Percentiles rank a stretch among this genome's conserved stretches.
These are phyloP conservation scores for Agapostemon virescens DNA, from an alignment of 2,888 invertebrate species.

Conservation along the genomic window DNA sequence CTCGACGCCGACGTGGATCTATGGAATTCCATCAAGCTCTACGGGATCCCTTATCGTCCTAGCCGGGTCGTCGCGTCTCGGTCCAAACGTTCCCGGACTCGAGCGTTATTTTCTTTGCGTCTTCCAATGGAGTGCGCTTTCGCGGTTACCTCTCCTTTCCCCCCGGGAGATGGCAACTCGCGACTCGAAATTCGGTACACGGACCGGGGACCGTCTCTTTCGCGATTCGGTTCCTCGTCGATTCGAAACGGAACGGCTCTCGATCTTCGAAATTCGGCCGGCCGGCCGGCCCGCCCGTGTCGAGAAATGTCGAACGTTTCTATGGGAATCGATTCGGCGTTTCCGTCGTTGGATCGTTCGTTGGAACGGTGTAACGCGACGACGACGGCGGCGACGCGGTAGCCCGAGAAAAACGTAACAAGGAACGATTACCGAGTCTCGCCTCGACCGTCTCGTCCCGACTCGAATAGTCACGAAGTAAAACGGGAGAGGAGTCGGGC, in stretches of 20 bases:
- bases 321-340: neutral
- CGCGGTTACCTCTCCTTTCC: conserved; percentile 52
- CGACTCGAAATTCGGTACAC: neutral
- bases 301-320: neutral
- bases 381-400: neutral
- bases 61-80: conserved; percentile 77
- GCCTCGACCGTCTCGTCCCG: neutral
- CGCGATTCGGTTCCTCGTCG: neutral
- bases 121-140: conserved; percentile 55
- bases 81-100: conserved; percentile 66
- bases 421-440: conserved; percentile 6
- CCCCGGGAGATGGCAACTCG: conserved; percentile 7
- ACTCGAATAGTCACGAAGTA: conserved; percentile 68
- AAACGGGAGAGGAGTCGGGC: conserved; percentile 65
- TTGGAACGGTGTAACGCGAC: neutral
- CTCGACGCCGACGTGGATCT: conserved; percentile 80
- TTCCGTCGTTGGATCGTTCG: neutral
- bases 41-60: conserved; percentile 79
- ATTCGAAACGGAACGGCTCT: neutral
- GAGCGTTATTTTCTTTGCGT: conserved; percentile 65
- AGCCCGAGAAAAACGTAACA: conserved; percentile 6
- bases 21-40: conserved; percentile 81
- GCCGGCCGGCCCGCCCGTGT: neutral
- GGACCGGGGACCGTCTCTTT: neutral
- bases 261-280: neutral